Evolutionary conservation across 2,113 vertebrate species (phyloP).

Genomic region (Plestiodon gilberti): DNA sequence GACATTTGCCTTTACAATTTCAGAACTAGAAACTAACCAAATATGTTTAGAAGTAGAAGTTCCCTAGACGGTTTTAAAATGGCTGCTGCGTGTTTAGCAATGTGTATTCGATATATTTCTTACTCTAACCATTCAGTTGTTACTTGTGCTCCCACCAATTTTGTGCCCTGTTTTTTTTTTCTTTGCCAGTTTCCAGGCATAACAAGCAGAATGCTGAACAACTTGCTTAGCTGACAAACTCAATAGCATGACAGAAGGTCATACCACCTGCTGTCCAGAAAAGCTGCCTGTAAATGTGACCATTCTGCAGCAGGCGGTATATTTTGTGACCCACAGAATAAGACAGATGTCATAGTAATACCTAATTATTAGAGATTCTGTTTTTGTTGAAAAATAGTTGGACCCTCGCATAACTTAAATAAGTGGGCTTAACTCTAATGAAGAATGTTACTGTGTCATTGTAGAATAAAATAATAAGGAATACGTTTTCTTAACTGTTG

Average conservation of each 20-base stretch:
- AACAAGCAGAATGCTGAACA: slow-evolving; percentile 18
- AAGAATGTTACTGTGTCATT: not conserved
- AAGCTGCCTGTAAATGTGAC: slow-evolving; percentile 35
- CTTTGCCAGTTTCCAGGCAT: slow-evolving; percentile 36
- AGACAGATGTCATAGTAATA: slow-evolving; percentile 58
- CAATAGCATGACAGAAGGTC: slow-evolving; percentile 53
- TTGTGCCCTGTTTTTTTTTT: not conserved
- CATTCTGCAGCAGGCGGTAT: slow-evolving; percentile 31
- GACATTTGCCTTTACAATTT: too few species aligned
- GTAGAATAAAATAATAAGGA: not conserved
- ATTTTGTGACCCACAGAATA: slow-evolving; percentile 48
- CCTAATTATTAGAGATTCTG: slow-evolving; percentile 41
- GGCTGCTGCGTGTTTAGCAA: not conserved
- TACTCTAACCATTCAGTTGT: not conserved
- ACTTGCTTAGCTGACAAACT: not conserved
- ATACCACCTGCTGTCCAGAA: slow-evolving; percentile 63
- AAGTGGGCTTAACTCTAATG: not conserved
- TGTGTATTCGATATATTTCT: not conserved
- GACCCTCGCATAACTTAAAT: slow-evolving; percentile 20
- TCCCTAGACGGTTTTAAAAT: not conserved
- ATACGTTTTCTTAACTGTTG: slow-evolving; percentile 5
- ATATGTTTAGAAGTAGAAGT: not conserved
- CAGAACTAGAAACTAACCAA: not conserved
- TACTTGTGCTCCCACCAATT: not conserved
- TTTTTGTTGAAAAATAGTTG: slow-evolving; percentile 36